Evolutionary conservation across 1,140 invertebrate genomes (phyloP).

Genomic region (Agrypnia vestita): DNA sequence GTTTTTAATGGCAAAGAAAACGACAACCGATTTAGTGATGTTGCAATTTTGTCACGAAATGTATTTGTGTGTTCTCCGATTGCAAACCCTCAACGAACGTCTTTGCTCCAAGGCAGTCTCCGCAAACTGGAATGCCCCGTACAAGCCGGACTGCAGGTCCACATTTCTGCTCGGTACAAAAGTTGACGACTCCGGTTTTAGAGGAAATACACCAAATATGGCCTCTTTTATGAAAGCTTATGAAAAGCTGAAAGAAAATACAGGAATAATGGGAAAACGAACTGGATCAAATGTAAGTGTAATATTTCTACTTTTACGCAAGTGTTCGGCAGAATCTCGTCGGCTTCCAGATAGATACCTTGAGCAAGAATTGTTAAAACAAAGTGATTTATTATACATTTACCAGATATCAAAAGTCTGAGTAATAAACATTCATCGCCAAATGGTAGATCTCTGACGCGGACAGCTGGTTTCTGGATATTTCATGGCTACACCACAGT

Average conservation of each 20-base stretch:
- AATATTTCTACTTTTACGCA: no score
- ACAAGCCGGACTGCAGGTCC: neutral
- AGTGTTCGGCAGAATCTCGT: no score
- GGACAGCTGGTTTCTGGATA: no score
- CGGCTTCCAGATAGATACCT: no score
- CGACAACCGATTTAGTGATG: constrained; percentile 32
- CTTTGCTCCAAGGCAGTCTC: neutral
- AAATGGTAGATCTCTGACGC: no score
- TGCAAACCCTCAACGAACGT: constrained; percentile 4
- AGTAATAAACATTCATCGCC: no score
- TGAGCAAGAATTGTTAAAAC: no score
- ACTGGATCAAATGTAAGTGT: constrained; percentile 31
- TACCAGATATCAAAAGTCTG: no score
- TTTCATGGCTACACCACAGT: no score
- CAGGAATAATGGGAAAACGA: constrained; percentile 7
- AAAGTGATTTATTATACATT: no score
- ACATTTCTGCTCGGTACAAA: constrained; percentile 1
- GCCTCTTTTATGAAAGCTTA: constrained; percentile 13
- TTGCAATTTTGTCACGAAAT: constrained; percentile 38
- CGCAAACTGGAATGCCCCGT: neutral
- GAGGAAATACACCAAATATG: neutral
- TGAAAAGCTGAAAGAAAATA: constrained; percentile 9
- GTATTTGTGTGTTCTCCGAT: constrained; percentile 24
- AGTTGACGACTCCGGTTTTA: neutral
- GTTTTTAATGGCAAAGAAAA: constrained; percentile 35